Evolutionary conservation across 2,797 vertebrate genomes (phyloP), one percentile per base, ranked within the genome.

Genomic region (Bucorvus abyssinicus): DNA sequence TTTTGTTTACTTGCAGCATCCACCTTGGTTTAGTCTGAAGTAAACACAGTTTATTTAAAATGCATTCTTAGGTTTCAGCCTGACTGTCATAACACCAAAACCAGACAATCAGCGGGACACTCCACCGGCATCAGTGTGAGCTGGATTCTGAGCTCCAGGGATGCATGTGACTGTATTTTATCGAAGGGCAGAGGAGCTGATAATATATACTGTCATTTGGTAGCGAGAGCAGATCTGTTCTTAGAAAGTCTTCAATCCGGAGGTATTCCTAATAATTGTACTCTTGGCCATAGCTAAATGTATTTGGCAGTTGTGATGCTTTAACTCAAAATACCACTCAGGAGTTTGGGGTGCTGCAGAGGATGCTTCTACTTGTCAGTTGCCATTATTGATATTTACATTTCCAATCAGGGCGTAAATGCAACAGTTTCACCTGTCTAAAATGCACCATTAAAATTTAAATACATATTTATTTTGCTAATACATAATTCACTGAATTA

Each of bases 401-500:
- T 92, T 94, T 93, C 76, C 49, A 87, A 15, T 69, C 63, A 78
- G 23, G 44, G 40, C 21, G 30, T 68, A 89, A 69, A 68, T 71
- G 69, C 75, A 91, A 57, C 55, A 69, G 59, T 26, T 89, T 87
- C 2, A 0, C 71, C 68, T 84, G 71, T 77, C 69, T 87, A 49
- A 95, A 96, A 68, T 30, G 24, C 68, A 65, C 59, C n/a, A 42
- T 83, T 81, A 78, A 73, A 84, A 93, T 91, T 88, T 92, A 94
- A 96, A 96, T 88, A 36, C 14, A 14, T 87, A 82, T 95, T 96
- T 94, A 91, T 91, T 91, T 84, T 95, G 71, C 69, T 45, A 90
- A 96, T 96, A 84, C 59, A 30, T 83, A 92, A 93, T 89, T 97
- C 84, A 94, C 42, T 70, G 69, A 89, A 89, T 92, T 89, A 88